A percentile compares a stretch with the other conserved stretches of the same genome.
Evolutionary conservation across 2,888 invertebrate species (phyloP).

Genomic region (Oegoconia quadripuncta): DNA sequence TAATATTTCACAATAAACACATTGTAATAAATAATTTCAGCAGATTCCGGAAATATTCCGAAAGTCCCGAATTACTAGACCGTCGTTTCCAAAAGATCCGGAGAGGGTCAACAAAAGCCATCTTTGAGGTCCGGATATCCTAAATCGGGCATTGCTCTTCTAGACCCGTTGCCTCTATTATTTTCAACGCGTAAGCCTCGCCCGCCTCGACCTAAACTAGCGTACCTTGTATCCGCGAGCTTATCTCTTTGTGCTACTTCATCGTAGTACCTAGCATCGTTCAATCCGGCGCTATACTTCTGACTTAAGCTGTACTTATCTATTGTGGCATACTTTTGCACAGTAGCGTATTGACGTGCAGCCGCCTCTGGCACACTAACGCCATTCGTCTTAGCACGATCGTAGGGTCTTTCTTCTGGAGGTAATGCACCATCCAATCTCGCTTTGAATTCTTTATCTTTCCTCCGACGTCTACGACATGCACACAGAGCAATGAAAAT

Average conservation of each 20-base stretch:
- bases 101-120: constrained; percentile 85
- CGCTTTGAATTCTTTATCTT: constrained; percentile 80
- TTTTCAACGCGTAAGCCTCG: constrained; percentile 61
- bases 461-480: constrained; percentile 78
- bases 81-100: constrained; percentile 70
- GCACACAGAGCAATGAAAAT: constrained; percentile 80
- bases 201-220: constrained; percentile 68
- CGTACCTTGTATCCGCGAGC: constrained; percentile 71
- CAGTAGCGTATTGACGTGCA: constrained; percentile 67
- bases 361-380: constrained; percentile 51
- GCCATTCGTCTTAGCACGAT: constrained; percentile 77
- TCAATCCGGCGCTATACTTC: constrained; percentile 74
- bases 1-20: constrained; percentile 47
- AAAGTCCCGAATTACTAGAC: constrained; percentile 47
- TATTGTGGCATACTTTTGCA: constrained; percentile 75
- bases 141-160: constrained; percentile 68
- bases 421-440: constrained; percentile 78
- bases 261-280: constrained; percentile 74
- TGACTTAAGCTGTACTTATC: constrained; percentile 77
- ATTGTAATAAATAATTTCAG: constrained; percentile 31
- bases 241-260: constrained; percentile 75
- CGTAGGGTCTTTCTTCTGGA: constrained; percentile 80
- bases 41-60: constrained; percentile 27
- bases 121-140: constrained; percentile 82
- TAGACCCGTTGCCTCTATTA: constrained; percentile 60